Evolutionary conservation across 1,140 invertebrate species (phyloP), one percentile per base, ranked within the genome.

Genomic region (Heliconius congener): DNA sequence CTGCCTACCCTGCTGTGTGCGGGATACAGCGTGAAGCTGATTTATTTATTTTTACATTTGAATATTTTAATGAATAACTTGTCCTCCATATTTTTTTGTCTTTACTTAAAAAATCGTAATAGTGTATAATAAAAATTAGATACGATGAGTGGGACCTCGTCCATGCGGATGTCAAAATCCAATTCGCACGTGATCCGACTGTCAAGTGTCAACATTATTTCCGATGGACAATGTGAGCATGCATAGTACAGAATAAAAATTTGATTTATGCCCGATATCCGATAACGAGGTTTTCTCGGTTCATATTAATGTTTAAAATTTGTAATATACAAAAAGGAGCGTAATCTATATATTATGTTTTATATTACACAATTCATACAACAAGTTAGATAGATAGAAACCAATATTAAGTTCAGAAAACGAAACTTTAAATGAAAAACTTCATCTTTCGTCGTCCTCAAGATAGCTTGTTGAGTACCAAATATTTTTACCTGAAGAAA

Each of bases 121-220:
- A 66, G 27, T 16, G 23, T 60, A 60, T 30, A 66, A 66, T 74
- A 73, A 50, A 42, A 71, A 71, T 50, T 79, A 74, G 4, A 70
- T 74, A 73, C 60, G 66, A 79, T 60, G 74, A 57, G 77, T 77
- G 75, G 46, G 77, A 77, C 79, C 75, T 81, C 72, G 55, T 81
- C 19, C 70, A 77, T 74, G 72, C 75, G 75, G 79, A 81, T 77
- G 75, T 81, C 72, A 81, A 77, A 74, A 77, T 74, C 57, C 79
- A 55, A 79, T 77, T 70, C 72, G 77, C 76, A 81, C 79, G 75
- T 81, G 72, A 76, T 77, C 74, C 60, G 76, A 66, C 72, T 77
- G 52, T 76, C 79, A 77, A 66, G 60, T 77, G 66, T 76, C 72
- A 77, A 77, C 46, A 60, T 77, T 74, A 42, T 74, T 74, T 81